Conservation (phyloP, 2,113 vertebrate species). For the Hylia prasina region DNA sequence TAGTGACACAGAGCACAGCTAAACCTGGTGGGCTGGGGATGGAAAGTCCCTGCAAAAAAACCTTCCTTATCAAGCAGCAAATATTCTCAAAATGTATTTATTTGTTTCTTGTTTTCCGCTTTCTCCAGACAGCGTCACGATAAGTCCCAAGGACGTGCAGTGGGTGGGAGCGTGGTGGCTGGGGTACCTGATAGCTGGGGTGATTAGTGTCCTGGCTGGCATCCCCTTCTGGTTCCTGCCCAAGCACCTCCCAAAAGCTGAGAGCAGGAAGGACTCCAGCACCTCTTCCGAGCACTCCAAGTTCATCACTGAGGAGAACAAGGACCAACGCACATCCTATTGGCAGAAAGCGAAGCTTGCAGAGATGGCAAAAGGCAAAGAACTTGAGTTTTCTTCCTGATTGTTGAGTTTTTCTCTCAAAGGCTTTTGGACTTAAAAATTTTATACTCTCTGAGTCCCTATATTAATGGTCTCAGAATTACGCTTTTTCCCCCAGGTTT, state of each 20-base stretch:
- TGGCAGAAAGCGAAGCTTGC: conserved; percentile 72
- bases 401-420: neutral
- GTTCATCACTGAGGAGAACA: conserved; percentile 78
- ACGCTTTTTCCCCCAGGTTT: rapidly evolving
- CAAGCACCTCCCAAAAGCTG: conserved; percentile 74
- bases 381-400: neutral
- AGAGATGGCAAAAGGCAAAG: conserved; percentile 84
- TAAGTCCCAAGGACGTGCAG: conserved; percentile 82
- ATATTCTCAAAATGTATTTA: rapidly evolving
- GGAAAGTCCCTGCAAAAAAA: neutral
- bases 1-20: neutral
- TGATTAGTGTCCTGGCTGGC: conserved; percentile 79
- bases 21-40: rapidly evolving
- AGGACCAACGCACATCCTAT: conserved; percentile 51
- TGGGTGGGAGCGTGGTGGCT: conserved; percentile 99
- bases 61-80: neutral
- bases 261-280: conserved; percentile 66
- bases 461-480: neutral
- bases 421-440: neutral
- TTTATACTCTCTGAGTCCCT: neutral
- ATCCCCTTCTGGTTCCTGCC: conserved; percentile 94
- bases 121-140: conserved; percentile 76
- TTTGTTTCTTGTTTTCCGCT: neutral
- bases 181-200: conserved; percentile 88
- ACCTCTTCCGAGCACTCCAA: conserved; percentile 78